Percentiles rank a stretch among this genome's conserved stretches.
These are phyloP conservation scores for Willisornis vidua DNA, from an alignment of 2,113 vertebrate species.

Conservation along the genomic window DNA sequence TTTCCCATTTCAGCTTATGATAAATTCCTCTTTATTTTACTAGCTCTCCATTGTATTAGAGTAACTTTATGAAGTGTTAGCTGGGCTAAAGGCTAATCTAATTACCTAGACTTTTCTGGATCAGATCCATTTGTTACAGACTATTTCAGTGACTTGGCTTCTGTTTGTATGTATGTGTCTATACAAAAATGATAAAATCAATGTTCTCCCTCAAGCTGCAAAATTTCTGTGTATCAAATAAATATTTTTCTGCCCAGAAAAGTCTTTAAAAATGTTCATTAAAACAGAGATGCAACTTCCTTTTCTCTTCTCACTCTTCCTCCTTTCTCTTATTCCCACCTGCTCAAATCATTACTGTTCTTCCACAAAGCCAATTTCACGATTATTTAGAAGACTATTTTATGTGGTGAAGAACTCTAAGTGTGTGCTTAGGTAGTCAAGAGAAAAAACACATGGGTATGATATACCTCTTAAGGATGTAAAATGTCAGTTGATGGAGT, in stretches of 20 bases:
- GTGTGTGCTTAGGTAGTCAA: background rate
- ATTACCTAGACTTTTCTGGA: slow-evolving; percentile 56
- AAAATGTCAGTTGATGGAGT: background rate
- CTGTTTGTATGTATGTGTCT: background rate
- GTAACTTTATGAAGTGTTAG: slow-evolving; percentile 42
- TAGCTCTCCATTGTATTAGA: slow-evolving; percentile 18
- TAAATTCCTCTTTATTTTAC: slow-evolving; percentile 38
- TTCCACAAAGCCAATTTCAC: background rate
- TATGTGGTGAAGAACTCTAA: background rate
- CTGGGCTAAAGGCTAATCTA: slow-evolving; percentile 64
- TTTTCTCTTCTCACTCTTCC: background rate
- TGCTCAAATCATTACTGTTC: slow-evolving; percentile 7
- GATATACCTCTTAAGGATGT: background rate
- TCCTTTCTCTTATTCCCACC: background rate
- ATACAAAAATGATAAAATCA: background rate
- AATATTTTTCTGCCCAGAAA: background rate
- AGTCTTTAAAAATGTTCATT: background rate
- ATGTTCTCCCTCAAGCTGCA: background rate
- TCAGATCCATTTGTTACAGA: slow-evolving; percentile 46
- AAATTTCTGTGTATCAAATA: background rate
- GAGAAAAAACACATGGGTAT: background rate
- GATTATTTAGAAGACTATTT: background rate
- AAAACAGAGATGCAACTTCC: background rate
- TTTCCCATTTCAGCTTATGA: background rate
- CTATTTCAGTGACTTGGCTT: slow-evolving; percentile 21